Percentiles rank a stretch among this genome's conserved stretches.
These are phyloP conservation scores for Deroplatys truncata DNA, from an alignment of 2,888 invertebrate genomes.

Conservation along the genomic window DNA sequence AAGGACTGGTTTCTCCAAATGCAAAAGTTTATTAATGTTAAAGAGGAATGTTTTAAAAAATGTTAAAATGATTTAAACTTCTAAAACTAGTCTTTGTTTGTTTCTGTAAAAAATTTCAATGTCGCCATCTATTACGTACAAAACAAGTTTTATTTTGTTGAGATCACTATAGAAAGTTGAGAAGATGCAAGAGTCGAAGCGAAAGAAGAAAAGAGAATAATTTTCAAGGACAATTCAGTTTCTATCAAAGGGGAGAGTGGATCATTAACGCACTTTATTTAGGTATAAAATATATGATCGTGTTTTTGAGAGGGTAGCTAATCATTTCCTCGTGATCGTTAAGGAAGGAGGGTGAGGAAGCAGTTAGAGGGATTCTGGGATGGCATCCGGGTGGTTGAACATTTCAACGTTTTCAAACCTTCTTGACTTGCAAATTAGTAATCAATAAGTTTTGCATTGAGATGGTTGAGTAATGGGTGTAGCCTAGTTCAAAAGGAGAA, in stretches of 20 bases:
- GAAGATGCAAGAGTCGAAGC: too few relatives aligned
- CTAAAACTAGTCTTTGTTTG: too few relatives aligned
- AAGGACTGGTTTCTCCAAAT: too few relatives aligned
- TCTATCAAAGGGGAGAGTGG: neutral
- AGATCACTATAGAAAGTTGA: too few relatives aligned
- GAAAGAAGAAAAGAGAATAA: neutral
- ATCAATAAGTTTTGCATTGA: conserved; percentile 22
- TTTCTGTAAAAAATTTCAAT: too few relatives aligned
- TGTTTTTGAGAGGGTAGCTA: neutral
- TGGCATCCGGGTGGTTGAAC: neutral
- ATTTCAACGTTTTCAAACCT: conserved; percentile 13
- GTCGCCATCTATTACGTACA: too few relatives aligned
- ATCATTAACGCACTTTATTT: conserved; percentile 7
- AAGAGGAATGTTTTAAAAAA: too few relatives aligned
- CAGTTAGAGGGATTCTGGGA: neutral
- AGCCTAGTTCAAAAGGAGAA: neutral
- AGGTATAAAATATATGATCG: neutral
- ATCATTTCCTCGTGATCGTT: conserved; percentile 7
- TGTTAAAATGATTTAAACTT: too few relatives aligned
- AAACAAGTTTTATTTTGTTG: too few relatives aligned
- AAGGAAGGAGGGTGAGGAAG: neutral
- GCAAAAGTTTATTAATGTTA: too few relatives aligned
- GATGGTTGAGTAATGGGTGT: conserved; percentile 17
- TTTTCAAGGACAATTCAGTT: neutral
- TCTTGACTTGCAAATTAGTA: conserved; percentile 23